Conservation (phyloP, 2,113 vertebrate genomes). For the Salvelinus sp. region DNA sequence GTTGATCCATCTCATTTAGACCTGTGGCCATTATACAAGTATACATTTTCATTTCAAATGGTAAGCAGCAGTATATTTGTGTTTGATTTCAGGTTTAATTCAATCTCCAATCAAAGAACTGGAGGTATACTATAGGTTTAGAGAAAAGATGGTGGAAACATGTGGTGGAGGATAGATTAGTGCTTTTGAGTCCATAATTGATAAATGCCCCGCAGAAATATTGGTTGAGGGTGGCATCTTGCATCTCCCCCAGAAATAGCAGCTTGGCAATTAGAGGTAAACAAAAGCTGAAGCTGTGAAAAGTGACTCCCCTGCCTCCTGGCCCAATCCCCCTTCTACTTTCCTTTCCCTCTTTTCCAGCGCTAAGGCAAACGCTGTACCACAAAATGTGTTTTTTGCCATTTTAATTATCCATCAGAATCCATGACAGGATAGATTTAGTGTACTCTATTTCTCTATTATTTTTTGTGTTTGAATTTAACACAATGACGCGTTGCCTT, state of each 20-base stretch:
- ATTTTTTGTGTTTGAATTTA: background rate
- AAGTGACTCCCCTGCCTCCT: conserved; percentile 96
- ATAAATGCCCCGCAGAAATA: conserved; percentile 97
- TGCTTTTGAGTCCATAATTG: conserved; percentile 95
- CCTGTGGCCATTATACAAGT: conserved; percentile 91
- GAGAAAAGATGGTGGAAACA: conserved; percentile 73
- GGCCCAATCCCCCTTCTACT: conserved; percentile 84
- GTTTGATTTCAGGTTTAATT: conserved; percentile 76
- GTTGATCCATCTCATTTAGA: conserved; percentile 91
- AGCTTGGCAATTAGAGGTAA: conserved; percentile 99
- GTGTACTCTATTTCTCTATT: conserved; percentile 52
- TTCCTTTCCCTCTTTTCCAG: conserved; percentile 73
- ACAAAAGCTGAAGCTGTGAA: conserved; percentile 98
- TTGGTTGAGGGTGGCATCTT: conserved; percentile 97
- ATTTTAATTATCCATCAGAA: conserved; percentile 81
- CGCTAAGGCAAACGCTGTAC: conserved; percentile 86
- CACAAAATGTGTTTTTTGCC: conserved; percentile 83
- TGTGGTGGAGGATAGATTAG: conserved; percentile 45
- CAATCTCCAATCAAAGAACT: conserved; percentile 89
- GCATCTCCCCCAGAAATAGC: conserved; percentile 99
- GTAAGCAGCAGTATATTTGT: conserved; percentile 57
- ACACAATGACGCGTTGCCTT: background rate
- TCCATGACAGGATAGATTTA: conserved; percentile 70
- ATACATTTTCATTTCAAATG: conserved; percentile 90
- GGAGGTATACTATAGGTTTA: conserved; percentile 80